Conservation (phyloP, 2,113 vertebrate genomes). For the Menura novaehollandiae region DNA sequence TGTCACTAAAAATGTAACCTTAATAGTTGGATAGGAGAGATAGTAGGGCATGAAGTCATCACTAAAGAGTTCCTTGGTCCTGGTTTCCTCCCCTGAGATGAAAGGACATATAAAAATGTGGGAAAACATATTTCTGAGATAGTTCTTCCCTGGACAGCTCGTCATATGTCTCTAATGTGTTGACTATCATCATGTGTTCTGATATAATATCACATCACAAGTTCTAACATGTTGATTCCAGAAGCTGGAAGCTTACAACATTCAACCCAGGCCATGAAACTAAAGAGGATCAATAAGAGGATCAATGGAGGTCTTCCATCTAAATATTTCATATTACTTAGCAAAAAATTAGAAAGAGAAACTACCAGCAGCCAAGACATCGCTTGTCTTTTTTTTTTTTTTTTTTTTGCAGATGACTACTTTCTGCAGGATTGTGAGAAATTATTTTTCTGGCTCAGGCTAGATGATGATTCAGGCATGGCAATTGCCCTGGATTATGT, state of each 20-base stretch:
- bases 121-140: neutral
- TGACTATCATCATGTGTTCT: neutral
- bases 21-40: neutral
- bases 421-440: neutral
- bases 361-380: neutral
- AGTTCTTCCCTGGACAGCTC: neutral
- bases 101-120: neutral
- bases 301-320: neutral
- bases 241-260: neutral
- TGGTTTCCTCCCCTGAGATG: neutral
- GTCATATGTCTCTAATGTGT: neutral
- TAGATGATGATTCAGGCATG: neutral
- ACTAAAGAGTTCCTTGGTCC: neutral
- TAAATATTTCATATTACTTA: neutral
- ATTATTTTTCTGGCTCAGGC: neutral
- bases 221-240: neutral
- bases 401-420: neutral
- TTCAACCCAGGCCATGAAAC: neutral
- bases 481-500: neutral
- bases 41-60: neutral
- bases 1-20: neutral
- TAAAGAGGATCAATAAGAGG: neutral
- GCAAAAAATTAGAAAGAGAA: neutral
- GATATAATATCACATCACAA: neutral
- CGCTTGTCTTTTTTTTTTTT: neutral